Base-by-base conservation (phyloP, 35 echinoderm and acorn worm species). In the Ptychodera flava region DNA sequence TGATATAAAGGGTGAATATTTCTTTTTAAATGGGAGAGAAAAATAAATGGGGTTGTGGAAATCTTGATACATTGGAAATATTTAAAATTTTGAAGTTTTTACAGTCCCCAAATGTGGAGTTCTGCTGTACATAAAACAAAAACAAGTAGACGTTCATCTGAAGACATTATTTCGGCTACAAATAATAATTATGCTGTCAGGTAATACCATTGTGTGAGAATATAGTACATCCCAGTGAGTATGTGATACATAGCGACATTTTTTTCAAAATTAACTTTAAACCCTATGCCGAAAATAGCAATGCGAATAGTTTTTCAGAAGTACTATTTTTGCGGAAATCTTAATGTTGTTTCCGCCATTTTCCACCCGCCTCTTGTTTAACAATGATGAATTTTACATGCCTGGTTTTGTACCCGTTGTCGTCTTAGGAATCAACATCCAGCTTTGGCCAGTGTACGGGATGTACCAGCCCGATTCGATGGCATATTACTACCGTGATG, bases 401-500 rank as follows among this genome's bases (percentile, higher is more conserved):
- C n/a, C n/a, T n/a, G n/a, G n/a, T n/a, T n/a, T n/a, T n/a, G n/a
- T n/a, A n/a, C n/a, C n/a, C n/a, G n/a, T n/a, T 88, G 22, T 30
- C 16, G 28, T 29, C 1, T 35, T 30, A 93, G 92, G 88, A 76
- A 93, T 93, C 29, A 84, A 83, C 12, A 83, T 93, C 10, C 77
- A 90, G 35, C 82, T 32, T 12, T 90, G 52, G 30, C 76, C 78
- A 31, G 81, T 91, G 34, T 75, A 91, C 1, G 86, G 90, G 36
- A 86, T 87, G 31, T 87, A 87, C 78, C 84, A 87, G 30, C 90
- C 90, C 0, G 90, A 91, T 45, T 27, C 79, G 0, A 86, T 91
- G 12, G 87, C 80, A 31, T 52, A 78, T 33, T 86, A 81, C 30
- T 33, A 87, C 30, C 34, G 81, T 32, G 78, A 91, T 52, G 52